A percentile compares a stretch with the other conserved stretches of the same genome.
phyloP scores from a whole-genome alignment of 2,888 invertebrate genomes.

The Drosophila aldrichi region DNA sequence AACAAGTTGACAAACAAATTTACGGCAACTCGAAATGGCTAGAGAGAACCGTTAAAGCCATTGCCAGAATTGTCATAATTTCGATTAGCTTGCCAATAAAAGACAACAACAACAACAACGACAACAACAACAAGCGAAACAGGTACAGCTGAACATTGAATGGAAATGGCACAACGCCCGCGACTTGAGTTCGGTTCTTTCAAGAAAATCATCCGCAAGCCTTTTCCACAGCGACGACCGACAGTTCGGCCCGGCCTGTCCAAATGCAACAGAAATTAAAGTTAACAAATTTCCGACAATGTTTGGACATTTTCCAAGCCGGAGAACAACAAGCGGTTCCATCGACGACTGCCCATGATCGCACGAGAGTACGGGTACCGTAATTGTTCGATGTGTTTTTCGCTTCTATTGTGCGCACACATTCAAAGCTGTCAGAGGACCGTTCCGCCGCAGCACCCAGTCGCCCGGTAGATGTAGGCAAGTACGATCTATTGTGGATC shows the following conservation, averaged over 20 bases:
- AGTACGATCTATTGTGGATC: conserved; percentile 30
- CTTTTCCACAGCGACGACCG: conserved; percentile 28
- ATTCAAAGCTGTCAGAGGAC: conserved; percentile 63
- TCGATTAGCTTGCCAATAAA: conserved; percentile 68
- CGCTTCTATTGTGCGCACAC: conserved; percentile 71
- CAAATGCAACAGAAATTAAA: conserved; percentile 75
- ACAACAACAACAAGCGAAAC: conserved; percentile 11
- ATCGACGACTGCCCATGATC: conserved; percentile 48
- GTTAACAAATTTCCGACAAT: conserved; percentile 82
- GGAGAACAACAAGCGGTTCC: conserved; percentile 36
- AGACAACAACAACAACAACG: conserved; percentile 45
- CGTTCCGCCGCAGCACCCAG: conserved; percentile 23
- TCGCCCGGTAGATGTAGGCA: background rate
- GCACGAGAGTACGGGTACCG: conserved; percentile 62
- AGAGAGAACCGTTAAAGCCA: conserved; percentile 64
- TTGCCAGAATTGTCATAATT: conserved; percentile 75
- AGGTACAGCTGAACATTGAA: conserved; percentile 16
- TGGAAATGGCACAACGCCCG: conserved; percentile 69
- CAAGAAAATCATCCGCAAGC: conserved; percentile 46
- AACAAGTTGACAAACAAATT: conserved; percentile 81
- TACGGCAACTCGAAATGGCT: conserved; percentile 58
- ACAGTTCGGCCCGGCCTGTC: conserved; percentile 55
- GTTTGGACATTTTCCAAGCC: conserved; percentile 72
- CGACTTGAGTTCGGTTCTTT: conserved; percentile 52
- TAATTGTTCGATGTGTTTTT: conserved; percentile 68